Evolutionary conservation across 2,797 vertebrate genomes (phyloP), one percentile per base, ranked within the genome.

Genomic region (Anguilla megastoma): DNA sequence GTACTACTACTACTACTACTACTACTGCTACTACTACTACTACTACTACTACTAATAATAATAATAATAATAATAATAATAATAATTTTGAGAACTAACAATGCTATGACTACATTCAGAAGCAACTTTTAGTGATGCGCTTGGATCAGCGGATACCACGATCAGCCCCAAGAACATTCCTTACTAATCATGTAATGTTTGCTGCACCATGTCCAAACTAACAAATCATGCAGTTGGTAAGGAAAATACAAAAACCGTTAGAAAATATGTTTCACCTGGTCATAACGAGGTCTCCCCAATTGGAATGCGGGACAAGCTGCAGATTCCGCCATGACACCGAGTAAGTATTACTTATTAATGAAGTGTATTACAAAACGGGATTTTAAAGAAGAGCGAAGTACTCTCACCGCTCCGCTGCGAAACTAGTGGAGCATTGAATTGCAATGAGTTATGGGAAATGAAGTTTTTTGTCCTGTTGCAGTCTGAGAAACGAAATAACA

Each of bases 211-310:
- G 5, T 54, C 33, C 41, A 88, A 48, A 48, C 79, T 48, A 24
- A 18, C 4, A 48, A 82, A 82, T 79, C 41, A 80, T 76, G 63
- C 82, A n/a, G 16, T 69, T 85, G 48, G 60, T 52, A 76, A 16
- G 36, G 14, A 45, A 71, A 36, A 74, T 9, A 82, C 24, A 79
- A 24, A 79, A 86, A 69, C 33, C 18, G 9, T 82, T 45, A 21
- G 45, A 82, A 82, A 82, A 82, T 50, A 24, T 82, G 45, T 80
- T 89, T 94, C 95, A 98, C 98, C 98, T 98, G 97, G 91, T 97
- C 95, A 93, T 97, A 98, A 90, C 97, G 97, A 1, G 97, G 92
- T 90, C 95, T 95, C 21, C 97, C 97, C 87, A 95, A 93, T 92
- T 95, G 95, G 92, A 98, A 98, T 48, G 92, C 89, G 7, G 96